Evolutionary conservation across 2,888 invertebrate species (phyloP).

Genomic region (Penaeus monodon): DNA sequence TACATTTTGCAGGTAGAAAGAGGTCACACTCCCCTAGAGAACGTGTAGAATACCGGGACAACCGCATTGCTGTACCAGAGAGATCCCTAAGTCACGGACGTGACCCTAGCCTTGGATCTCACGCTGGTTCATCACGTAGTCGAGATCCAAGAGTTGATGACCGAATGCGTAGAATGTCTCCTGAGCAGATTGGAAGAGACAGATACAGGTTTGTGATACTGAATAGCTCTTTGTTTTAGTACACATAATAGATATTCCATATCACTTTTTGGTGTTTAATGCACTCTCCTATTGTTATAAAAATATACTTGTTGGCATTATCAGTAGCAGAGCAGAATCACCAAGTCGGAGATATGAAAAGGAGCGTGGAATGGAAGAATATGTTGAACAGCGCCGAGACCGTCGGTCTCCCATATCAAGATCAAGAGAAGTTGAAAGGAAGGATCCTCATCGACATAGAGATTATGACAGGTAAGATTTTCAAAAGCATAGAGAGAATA

Average conservation of each 20-base stretch:
- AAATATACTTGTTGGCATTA: neutral
- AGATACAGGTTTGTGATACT: conserved; percentile 36
- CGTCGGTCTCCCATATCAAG: conserved; percentile 41
- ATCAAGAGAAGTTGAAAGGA: conserved; percentile 47
- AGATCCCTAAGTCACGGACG: conserved; percentile 49
- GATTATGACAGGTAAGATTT: conserved; percentile 53
- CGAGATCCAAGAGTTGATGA: conserved; percentile 51
- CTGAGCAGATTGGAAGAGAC: conserved; percentile 44
- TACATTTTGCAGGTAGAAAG: conserved; percentile 46
- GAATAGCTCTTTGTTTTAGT: neutral
- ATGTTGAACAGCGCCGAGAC: conserved; percentile 38
- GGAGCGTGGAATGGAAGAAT: conserved; percentile 48
- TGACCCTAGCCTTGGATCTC: conserved; percentile 32
- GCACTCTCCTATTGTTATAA: neutral
- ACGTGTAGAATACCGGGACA: conserved; percentile 46
- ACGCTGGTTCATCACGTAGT: conserved; percentile 14
- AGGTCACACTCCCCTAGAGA: conserved; percentile 50
- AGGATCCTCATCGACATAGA: conserved; percentile 47
- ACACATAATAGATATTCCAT: neutral
- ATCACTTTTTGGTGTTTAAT: neutral
- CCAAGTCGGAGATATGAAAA: conserved; percentile 43
- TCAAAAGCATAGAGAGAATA: too few species aligned
- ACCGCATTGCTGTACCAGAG: conserved; percentile 39
- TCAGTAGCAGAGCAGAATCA: conserved; percentile 1
- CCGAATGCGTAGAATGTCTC: conserved; percentile 40